Percentiles rank a stretch among this genome's conserved stretches.
These are phyloP conservation scores for Mormyrus hasselquistii DNA, from an alignment of 2,797 vertebrate species.

Conservation along the genomic window DNA sequence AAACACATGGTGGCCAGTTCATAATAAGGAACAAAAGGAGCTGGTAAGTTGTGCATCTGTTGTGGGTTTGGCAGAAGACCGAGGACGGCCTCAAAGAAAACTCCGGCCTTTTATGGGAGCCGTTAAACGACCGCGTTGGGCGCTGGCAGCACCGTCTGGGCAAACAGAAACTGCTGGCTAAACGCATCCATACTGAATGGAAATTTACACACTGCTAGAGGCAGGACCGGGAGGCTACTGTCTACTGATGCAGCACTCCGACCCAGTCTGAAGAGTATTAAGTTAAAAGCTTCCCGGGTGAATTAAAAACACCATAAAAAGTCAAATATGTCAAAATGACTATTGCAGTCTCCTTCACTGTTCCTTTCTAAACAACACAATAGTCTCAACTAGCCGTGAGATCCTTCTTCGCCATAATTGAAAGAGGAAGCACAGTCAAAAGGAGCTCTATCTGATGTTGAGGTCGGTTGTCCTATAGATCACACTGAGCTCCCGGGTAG, in stretches of 20 bases:
- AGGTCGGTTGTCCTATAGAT: background rate
- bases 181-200: conserved; percentile 64
- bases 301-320: background rate
- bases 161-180: conserved; percentile 83
- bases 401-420: background rate
- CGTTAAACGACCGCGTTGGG: conserved; percentile 73
- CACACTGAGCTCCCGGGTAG: background rate
- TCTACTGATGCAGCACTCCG: conserved; percentile 23
- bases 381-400: background rate
- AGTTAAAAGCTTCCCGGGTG: background rate
- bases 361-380: background rate
- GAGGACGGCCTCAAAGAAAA: conserved; percentile 77
- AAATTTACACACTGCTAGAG: conserved; percentile 38
- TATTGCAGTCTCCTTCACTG: background rate
- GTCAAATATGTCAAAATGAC: background rate
- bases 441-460: background rate
- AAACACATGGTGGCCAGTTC: conserved; percentile 65
- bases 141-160: conserved; percentile 67
- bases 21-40: conserved; percentile 86
- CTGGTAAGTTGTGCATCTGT: conserved; percentile 70
- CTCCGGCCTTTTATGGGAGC: conserved; percentile 80
- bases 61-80: conserved; percentile 72
- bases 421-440: background rate
- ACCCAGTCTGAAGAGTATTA: conserved; percentile 27
- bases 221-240: conserved; percentile 36